Evolutionary conservation across 2,888 invertebrate genomes (phyloP).

Genomic region (Marasmarcha lunaedactyla): DNA sequence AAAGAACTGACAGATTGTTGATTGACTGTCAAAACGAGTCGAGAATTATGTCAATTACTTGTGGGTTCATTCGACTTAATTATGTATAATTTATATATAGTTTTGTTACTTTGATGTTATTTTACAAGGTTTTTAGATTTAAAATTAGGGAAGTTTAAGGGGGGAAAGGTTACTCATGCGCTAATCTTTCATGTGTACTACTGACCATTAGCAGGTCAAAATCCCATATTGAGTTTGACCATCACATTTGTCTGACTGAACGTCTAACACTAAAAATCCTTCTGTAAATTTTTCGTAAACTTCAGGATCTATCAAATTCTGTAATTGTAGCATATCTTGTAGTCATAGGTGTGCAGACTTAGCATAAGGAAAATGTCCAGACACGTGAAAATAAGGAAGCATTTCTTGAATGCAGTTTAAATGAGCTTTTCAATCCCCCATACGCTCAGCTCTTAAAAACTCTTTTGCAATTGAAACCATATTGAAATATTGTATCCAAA

Average conservation of each 20-base stretch:
- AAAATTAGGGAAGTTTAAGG: too few relatives aligned
- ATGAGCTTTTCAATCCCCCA: constrained; percentile 10
- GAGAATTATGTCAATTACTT: too few relatives aligned
- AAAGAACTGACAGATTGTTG: too few relatives aligned
- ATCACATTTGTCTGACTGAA: constrained; percentile 2
- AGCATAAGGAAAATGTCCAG: constrained; percentile 13
- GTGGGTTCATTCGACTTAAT: too few relatives aligned
- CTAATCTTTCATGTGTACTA: too few relatives aligned
- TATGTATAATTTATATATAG: too few relatives aligned
- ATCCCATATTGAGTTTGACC: too few relatives aligned
- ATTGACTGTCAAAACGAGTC: too few relatives aligned
- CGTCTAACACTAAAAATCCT: constrained; percentile 23
- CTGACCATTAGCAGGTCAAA: too few relatives aligned
- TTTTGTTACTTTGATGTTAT: constrained; percentile 31
- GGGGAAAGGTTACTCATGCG: too few relatives aligned
- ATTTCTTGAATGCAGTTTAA: constrained; percentile 2
- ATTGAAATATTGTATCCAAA: constrained; percentile 23
- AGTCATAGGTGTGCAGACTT: constrained; percentile 16
- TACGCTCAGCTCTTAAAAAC: constrained; percentile 19
- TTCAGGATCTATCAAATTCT: constrained; percentile 19
- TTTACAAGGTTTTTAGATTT: too few relatives aligned
- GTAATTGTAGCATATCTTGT: constrained; percentile 20
- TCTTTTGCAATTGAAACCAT: constrained; percentile 20
- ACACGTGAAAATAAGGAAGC: constrained; percentile 6
- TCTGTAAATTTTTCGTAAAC: constrained; percentile 25